Base-by-base conservation (phyloP, 2,888 invertebrate genomes). In the Maniola hyperantus region DNA sequence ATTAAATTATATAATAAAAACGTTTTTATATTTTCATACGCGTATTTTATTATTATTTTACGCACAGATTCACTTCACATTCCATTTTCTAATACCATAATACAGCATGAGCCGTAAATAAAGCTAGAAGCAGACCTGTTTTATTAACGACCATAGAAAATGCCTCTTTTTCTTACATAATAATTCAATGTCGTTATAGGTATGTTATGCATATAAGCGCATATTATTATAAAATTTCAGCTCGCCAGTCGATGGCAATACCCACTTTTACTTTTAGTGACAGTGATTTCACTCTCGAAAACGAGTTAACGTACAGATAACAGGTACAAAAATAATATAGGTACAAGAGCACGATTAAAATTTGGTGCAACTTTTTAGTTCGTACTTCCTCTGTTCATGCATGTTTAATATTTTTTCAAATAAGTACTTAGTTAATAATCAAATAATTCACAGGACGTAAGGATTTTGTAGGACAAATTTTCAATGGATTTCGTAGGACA, bases 211-310 rank as follows among this genome's bases (percentile, higher is more conserved):
- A 74, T 65, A 65, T 70, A 54, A 65, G 59, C 65, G 65, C 67
- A 65, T 70, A 65, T 59, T 66, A 71, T 72, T 71, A 74, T 69
- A 71, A 66, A 80, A 77, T 73, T 74, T 77, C 73, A 74, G 75
- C 76, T 74, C 72, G 73, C 76, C 65, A 72, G 62, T 62, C 46
- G 61, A 36, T 55, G 53, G 33, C 77, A 71, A 70, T 72, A 73
- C 11, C 75, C 76, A 87, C 88, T 88, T 88, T 88, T 88, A 88
- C 88, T 88, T 88, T 83, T 81, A 76, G 1, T 46, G 75, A 81
- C 78, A 77, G 75, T 79, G 87, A 85, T 86, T 87, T 87, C 87
- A 78, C 87, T 83, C 81, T 76, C 77, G 76, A 67, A 71, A 72
- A 75, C 74, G 64, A 72, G 70, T 73, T 74, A 72, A 74, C 73